Conservation (phyloP, 2,113 vertebrate species). For the mouse (Mus musculus) region DNA sequence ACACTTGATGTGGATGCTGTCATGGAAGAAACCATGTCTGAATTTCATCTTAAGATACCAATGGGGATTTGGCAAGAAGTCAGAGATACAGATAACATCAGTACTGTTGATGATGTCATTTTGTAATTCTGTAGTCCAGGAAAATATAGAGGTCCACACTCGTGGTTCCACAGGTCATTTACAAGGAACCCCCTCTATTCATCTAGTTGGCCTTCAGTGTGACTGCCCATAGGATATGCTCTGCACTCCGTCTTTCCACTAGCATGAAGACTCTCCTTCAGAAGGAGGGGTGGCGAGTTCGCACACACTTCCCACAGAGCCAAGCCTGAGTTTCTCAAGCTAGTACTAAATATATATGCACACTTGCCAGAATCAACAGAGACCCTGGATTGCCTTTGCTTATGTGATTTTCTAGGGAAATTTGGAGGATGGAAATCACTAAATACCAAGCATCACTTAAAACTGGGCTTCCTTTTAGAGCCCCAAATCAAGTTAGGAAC, state of each 20-base stretch:
- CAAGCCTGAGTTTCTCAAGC: conserved; percentile 16
- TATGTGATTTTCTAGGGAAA: conserved; percentile 67
- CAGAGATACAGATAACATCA: not conserved
- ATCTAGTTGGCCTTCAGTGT: not conserved
- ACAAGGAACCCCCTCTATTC: not conserved
- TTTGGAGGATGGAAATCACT: conserved; percentile 54
- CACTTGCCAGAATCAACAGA: conserved; percentile 57
- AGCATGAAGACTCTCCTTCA: not conserved
- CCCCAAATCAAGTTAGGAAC: conserved; percentile 19
- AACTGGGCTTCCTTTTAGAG: conserved; percentile 20
- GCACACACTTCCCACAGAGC: not conserved
- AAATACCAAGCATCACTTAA: not conserved
- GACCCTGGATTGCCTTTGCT: conserved; percentile 32
- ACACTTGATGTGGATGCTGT: not conserved
- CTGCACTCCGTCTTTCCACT: not conserved
- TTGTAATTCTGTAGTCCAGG: not conserved
- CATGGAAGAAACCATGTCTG: not conserved
- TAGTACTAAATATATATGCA: not conserved
- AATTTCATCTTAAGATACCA: conserved; percentile 50
- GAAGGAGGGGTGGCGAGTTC: not conserved
- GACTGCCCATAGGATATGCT: not conserved
- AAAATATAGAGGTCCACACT: not conserved
- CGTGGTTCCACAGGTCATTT: not conserved
- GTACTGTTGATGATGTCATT: not conserved
- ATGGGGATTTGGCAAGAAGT: conserved; percentile 23